Base-by-base conservation (phyloP, 2,797 vertebrate species). In the Pangasius larnaudii region DNA sequence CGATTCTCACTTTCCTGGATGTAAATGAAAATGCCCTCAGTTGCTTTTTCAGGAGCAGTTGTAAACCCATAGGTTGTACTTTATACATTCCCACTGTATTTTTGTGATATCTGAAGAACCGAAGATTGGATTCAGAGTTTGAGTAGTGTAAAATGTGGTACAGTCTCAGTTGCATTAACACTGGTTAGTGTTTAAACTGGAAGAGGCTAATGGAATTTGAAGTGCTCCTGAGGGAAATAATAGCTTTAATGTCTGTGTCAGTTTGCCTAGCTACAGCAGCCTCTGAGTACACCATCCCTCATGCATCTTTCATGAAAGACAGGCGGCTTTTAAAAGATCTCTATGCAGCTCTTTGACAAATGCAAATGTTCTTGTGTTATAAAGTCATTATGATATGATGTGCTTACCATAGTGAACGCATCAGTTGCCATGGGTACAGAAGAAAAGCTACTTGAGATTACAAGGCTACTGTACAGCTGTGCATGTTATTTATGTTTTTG, bases 401-500 rank as follows among this genome's bases (percentile, higher is more conserved):
- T 86, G 69, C 87, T 78, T 58, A 90, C 87, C 30, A 81, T 88
- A 90, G 86, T 85, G 81, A 86, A 90, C 90, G 92, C 92, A 93
- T 88, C 84, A 89, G 93, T 93, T 91, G 88, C 93, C 91, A 91
- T 90, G 93, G 93, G 69, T 93, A 92, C 91, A 11, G 88, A 74
- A 85, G 36, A 83, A 88, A 75, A 74, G 85, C 79, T 74, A 51
- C 19, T 86, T 39, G 61, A 72, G 16, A 6, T 85, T 81, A 78
- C 79, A 58, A 85, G 82, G 84, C 65, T 46, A 65, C 59, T 88
- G 89, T 83, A 78, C 58, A 53, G n/a, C 63, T 85, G n/a, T 18
- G 33, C 8, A 79, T 11, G 42, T 71, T 39, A 8, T 22, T 27
- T 5, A 42, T 42, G 27, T 61, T 27, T 4, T n/a, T 39, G 1